phyloP scores from a whole-genome alignment of 2,797 vertebrate genomes.

The Alfaro cultratus region DNA sequence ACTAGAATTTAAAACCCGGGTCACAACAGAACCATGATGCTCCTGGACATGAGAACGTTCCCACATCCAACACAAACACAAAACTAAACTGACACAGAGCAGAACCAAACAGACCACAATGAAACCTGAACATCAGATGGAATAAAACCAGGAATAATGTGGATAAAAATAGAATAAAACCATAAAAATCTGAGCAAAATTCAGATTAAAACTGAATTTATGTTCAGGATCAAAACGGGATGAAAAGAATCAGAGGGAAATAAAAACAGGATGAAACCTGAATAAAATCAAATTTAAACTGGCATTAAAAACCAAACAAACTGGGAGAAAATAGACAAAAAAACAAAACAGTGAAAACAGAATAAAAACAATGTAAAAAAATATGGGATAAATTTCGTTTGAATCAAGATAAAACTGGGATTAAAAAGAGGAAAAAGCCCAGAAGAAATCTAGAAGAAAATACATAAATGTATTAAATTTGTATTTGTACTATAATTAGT shows the following conservation, averaged over 20 bases:
- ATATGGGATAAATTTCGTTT: not conserved
- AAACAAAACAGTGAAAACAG: not conserved
- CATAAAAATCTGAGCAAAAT: not conserved
- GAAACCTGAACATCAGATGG: not conserved
- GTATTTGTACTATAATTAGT: too few species aligned
- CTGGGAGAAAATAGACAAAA: not conserved
- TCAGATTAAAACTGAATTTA: not conserved
- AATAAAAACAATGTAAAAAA: not conserved
- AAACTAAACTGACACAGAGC: not conserved
- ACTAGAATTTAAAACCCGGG: not conserved
- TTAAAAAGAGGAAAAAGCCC: too few species aligned
- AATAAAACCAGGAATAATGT: not conserved
- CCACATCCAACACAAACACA: too few species aligned
- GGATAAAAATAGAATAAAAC: not conserved
- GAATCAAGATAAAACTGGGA: not conserved
- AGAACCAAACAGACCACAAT: not conserved
- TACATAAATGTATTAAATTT: too few species aligned
- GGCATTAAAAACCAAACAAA: not conserved
- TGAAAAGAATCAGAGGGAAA: not conserved
- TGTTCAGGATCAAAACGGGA: not conserved
- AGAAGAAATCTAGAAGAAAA: too few species aligned
- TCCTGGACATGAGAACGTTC: not conserved
- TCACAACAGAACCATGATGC: not conserved
- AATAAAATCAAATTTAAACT: not conserved
- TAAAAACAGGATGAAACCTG: not conserved